Base-by-base conservation (phyloP, 2,113 vertebrate species). In the Vombatus ursinus region DNA sequence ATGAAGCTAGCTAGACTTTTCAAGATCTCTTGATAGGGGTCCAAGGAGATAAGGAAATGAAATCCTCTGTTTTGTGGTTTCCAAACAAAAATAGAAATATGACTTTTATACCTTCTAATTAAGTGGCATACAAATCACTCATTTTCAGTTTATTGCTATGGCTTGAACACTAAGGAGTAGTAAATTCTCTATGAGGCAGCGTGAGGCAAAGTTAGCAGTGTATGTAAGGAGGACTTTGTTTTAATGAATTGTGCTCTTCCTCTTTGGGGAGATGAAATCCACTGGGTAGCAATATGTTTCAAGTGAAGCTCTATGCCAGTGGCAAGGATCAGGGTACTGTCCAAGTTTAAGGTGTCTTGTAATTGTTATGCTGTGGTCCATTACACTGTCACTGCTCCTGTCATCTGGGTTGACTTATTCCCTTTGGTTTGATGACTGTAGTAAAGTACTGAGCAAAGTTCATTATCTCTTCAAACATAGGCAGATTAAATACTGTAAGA, bases 401-500 rank as follows among this genome's bases (percentile, higher is more conserved):
- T 53, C 49, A 93, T 37, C 49, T 96, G 31, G 89, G 16, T 96
- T 96, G 0, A 53, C 96, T 94, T 95, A 52, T 94, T 98, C 96
- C 94, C 95, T 89, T 90, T 26, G 44, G 94, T 97, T 97, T 94
- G 96, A 61, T 95, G 91, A 10, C 89, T 52, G 52, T 54, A 22
- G 8, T 89, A 37, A 50, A 92, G 89, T 44, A 26, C 93, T 92
- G 93, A 53, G 47, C 25, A 22, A 22, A 93, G 95, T 94, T 97
- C 94, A 89, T 96, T 97, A 92, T 61, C 52, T 94, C 54, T 92
- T 97, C 57, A 96, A 97, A 94, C 91, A 92, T 25, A 95, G 84
- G 24, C 84, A 92, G 94, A 93, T 98, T 93, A 96, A 98, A 97
- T 97, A 90, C 52, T 89, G 0, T 94, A 97, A 97, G 90, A 97